Conservation (phyloP, 1,140 invertebrate genomes). For the Bombus fervidus region DNA sequence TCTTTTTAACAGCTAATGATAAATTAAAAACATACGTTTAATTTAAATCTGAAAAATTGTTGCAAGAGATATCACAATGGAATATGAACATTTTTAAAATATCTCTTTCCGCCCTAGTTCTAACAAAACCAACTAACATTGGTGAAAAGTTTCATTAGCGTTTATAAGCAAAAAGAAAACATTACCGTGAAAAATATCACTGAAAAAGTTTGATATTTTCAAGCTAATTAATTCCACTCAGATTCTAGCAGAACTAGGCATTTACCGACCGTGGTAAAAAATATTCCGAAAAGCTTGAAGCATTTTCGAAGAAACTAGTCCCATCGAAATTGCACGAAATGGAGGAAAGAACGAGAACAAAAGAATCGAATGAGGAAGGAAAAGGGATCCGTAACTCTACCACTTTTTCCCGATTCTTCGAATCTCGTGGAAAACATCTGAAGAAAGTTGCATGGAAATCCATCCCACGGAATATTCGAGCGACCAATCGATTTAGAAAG, state of each 20-base stretch:
- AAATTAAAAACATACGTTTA: neutral
- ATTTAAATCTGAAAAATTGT: neutral
- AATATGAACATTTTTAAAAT: no score
- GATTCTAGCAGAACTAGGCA: no score
- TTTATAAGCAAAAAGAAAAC: no score
- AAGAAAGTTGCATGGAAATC: neutral
- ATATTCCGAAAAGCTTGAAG: neutral
- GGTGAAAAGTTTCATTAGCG: neutral
- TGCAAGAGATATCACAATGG: neutral
- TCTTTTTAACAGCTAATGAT: neutral
- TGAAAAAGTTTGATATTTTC: no score
- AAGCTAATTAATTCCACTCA: no score
- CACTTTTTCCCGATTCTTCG: no score
- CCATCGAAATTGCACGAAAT: neutral
- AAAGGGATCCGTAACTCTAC: no score
- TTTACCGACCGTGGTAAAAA: neutral
- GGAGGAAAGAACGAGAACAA: neutral
- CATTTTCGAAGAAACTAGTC: neutral
- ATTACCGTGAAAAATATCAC: no score
- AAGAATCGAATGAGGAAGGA: neutral
- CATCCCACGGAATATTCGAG: neutral
- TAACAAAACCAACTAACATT: neutral
- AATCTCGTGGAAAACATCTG: neutral
- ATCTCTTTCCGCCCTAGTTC: neutral
- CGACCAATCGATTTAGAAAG: conserved; percentile 15